A percentile compares a stretch with the other conserved stretches of the same genome.
These are phyloP conservation scores for Lagria hirta DNA, from an alignment of 2,888 invertebrate species.

Conservation along the genomic window DNA sequence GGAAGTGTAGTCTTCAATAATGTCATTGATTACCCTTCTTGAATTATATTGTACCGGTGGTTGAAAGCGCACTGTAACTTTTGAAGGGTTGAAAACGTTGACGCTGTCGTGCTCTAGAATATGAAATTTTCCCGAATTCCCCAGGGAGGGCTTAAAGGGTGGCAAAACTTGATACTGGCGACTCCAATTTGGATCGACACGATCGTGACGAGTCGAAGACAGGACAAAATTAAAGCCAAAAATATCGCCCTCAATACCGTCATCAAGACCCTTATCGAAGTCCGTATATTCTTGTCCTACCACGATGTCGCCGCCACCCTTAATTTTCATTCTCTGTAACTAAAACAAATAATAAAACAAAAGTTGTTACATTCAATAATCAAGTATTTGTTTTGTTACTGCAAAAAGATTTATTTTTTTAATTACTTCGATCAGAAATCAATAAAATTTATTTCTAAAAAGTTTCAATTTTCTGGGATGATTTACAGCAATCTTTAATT, in stretches of 20 bases:
- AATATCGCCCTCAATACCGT: conserved; percentile 69
- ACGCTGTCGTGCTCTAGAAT: conserved; percentile 25
- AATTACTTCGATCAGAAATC: too few species aligned
- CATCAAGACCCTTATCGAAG: conserved; percentile 64
- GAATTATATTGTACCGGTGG: too few species aligned
- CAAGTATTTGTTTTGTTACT: too few species aligned
- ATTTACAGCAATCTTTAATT: too few species aligned
- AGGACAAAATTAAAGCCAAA: conserved; percentile 68
- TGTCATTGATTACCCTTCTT: conserved; percentile 27
- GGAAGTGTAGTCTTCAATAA: conserved; percentile 33
- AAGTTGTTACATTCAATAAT: too few species aligned
- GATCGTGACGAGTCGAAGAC: too few species aligned
- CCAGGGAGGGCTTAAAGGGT: conserved; percentile 35
- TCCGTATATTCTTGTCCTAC: conserved; percentile 72
- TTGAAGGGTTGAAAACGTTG: conserved; percentile 4
- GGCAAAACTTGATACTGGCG: conserved; percentile 27
- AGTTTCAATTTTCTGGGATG: too few species aligned
- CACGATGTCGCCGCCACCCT: conserved; percentile 64
- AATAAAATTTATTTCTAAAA: too few species aligned
- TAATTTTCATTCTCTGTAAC: conserved; percentile 60
- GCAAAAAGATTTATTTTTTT: too few species aligned
- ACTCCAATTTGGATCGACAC: not conserved
- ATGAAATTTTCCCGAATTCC: conserved; percentile 30
- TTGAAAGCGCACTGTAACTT: not conserved
- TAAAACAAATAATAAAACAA: conserved; percentile 57